Evolutionary conservation across 2,888 invertebrate species (phyloP), one percentile per base, ranked within the genome.

Genomic region (Brachycybe producta): DNA sequence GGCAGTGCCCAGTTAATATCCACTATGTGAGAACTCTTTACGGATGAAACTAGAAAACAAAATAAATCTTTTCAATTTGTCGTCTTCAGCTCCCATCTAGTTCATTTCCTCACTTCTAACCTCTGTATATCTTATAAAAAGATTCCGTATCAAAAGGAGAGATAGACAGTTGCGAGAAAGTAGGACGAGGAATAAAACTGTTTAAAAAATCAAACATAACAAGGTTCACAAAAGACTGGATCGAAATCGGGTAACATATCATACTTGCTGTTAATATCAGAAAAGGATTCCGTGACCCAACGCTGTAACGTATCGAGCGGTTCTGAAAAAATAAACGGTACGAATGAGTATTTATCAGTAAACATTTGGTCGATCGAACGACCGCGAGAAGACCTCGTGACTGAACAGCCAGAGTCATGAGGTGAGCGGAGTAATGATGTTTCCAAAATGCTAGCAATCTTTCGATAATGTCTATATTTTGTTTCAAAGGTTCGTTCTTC

Each of bases 371-470:
- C 3, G 32, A 34, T 32, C 19, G 15, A 35, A 42, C 13, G n/a
- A 41, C 5, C 17, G 23, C 13, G 42, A 26, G 8, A 23, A 15
- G 13, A 63, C 63, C 63, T 56, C 61, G 61, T n/a, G 66, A 64
- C 71, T 87, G 86, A 19, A 90, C 75, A 39, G 84, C 82, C 2
- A 91, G 67, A 7, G 82, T 87, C 88, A 92, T 91, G 57, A 84
- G 75, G 61, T 90, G 80, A 7, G 86, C 84, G 32, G 85, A 83
- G 62, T 92, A 92, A 65, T 87, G 82, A 21, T 79, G 70, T 60
- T 74, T 72, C 32, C 84, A 71, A 61, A 87, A 90, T 52, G 80
- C 75, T 58, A 84, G 81, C 5, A 87, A 73, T 2, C 76, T 72
- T 26, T 73, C 64, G 60, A 87, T 77, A 2, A 91, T 59, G 55